Evolutionary conservation across 35 echinoderm and acorn worm species (phyloP), one percentile per base, ranked within the genome.

Genomic region (Ophioderma brevispina): DNA sequence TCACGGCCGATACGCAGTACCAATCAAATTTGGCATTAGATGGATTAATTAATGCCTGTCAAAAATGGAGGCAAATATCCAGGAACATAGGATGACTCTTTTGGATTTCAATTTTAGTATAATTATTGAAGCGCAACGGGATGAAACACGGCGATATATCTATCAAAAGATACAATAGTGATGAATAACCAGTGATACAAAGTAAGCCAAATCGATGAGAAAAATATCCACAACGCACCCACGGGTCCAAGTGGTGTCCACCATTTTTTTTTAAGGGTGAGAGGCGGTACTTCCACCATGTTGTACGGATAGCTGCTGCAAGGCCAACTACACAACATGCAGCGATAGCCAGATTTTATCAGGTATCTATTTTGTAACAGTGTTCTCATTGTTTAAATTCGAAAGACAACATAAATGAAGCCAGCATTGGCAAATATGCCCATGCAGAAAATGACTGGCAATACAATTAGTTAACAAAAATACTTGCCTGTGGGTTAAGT

Each of bases 301-400:
- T 99, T 32, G 95, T 91, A 18, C 93, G 90, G 42, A 99, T 90
- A 0, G 94, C 94, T 17, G 92, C 82, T 0, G 87, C 32, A 19
- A 99, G 87, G 41, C 90, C 95, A 35, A 99, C 64, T 1, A 95
- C 76, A 70, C 95, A n/a, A n/a, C n/a, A n/a, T n/a, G n/a, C 97
- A 28, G 90, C 84, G 0, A 93, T 76, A 0, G 97, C 97, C 82
- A 99, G 34, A 75, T 95, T 93, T n/a, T 8, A 95, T 40, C 23
- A 99, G 55, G 43, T 99, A 99, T 36, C 80, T 84, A 64, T 99
- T 99, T 99, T 19, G 87, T 75, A 15, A n/a, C n/a, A n/a, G n/a
- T n/a, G 97, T 99, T 15, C 91, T 81, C 97, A 99, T 99, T 0
- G 81, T 33, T 33, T 87, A 86, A 4, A 99, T 55, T 28, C 88